Conservation (phyloP, 1,140 invertebrate species). For the Cyclargus thomasi region DNA sequence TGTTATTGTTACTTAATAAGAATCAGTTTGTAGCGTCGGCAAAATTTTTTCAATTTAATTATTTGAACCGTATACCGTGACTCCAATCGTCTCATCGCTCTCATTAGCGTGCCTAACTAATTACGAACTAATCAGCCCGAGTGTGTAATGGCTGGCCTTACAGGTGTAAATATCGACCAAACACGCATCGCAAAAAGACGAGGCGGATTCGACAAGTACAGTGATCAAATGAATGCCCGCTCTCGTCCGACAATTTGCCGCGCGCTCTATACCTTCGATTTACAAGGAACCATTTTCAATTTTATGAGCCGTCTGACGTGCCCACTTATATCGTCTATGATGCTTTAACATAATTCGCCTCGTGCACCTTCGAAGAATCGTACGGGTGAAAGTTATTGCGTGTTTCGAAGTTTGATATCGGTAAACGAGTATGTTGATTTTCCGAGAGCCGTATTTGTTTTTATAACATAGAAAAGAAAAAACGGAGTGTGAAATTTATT, state of each 20-base stretch:
- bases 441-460: no score
- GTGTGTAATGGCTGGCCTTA: slow-evolving; percentile 8
- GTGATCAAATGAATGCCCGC: slow-evolving; percentile 52
- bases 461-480: background rate
- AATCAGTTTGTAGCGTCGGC: background rate
- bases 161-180: slow-evolving; percentile 9
- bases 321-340: slow-evolving; percentile 41
- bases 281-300: slow-evolving; percentile 60
- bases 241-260: slow-evolving; percentile 55
- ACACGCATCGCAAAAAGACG: slow-evolving; percentile 4
- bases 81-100: background rate
- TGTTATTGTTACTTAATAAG: background rate
- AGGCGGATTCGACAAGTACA: slow-evolving; percentile 17
- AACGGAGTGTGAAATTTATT: background rate
- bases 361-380: slow-evolving; percentile 22
- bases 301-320: slow-evolving; percentile 54
- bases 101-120: background rate
- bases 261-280: slow-evolving; percentile 51
- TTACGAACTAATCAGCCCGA: slow-evolving; percentile 4
- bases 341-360: slow-evolving; percentile 31
- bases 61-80: background rate
- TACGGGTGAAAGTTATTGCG: slow-evolving; percentile 20
- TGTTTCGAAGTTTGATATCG: background rate
- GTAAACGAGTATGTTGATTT: background rate
- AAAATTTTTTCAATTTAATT: background rate